phyloP scores from a whole-genome alignment of 2,113 vertebrate genomes.

The Petroica traversi region DNA sequence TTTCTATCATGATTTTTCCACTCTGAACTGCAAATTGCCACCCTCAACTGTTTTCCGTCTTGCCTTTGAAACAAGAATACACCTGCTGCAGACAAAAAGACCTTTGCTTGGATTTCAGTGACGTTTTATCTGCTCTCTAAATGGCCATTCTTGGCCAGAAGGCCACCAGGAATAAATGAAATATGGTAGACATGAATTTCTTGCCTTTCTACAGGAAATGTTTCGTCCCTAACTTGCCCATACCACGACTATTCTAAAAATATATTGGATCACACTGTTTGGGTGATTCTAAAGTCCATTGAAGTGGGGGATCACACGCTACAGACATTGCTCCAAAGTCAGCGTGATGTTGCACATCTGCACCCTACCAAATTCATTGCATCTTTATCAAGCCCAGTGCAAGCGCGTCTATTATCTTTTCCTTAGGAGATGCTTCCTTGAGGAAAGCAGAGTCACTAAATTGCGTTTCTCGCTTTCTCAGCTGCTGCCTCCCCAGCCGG shows the following conservation, averaged over 20 bases:
- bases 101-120: not conserved
- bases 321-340: not conserved
- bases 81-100: not conserved
- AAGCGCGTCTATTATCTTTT: rapidly evolving
- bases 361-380: not conserved
- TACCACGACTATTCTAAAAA: not conserved
- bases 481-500: rapidly evolving
- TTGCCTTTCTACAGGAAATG: not conserved
- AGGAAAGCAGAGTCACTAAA: rapidly evolving
- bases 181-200: not conserved
- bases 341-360: rapidly evolving
- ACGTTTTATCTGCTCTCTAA: not conserved
- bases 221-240: not conserved
- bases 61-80: not conserved
- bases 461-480: rapidly evolving
- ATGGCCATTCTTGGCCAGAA: not conserved
- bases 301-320: not conserved
- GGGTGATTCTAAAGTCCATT: not conserved
- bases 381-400: not conserved
- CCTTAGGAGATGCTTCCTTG: not conserved
- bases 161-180: not conserved
- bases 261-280: not conserved
- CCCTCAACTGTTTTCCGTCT: not conserved
- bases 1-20: not conserved
- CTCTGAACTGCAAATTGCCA: not conserved